A percentile compares a stretch with the other conserved stretches of the same genome.
These are phyloP conservation scores for Drosophila macrospina DNA, from an alignment of 2,888 invertebrate species.

Conservation along the genomic window DNA sequence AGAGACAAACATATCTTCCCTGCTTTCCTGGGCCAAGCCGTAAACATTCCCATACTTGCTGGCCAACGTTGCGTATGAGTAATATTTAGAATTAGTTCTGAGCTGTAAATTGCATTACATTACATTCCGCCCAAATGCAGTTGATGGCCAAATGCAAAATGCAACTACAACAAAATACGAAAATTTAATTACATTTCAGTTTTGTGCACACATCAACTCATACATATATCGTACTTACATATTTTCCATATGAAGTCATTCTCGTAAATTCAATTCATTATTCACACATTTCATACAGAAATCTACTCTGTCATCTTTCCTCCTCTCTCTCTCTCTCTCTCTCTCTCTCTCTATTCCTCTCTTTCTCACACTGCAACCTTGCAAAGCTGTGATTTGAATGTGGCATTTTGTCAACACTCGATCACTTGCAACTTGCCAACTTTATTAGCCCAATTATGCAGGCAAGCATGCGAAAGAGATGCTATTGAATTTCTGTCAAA, in stretches of 20 bases:
- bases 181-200: constrained; percentile 62
- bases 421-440: constrained; percentile 23
- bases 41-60: constrained; percentile 36
- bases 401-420: constrained; percentile 34
- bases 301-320: background rate
- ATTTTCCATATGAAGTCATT: constrained; percentile 54
- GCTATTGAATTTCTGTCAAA: background rate
- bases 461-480: background rate
- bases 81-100: constrained; percentile 59
- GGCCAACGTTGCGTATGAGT: constrained; percentile 68
- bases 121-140: constrained; percentile 42
- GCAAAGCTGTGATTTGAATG: constrained; percentile 8
- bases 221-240: background rate
- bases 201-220: background rate
- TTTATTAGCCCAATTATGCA: constrained; percentile 46
- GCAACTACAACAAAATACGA: constrained; percentile 11
- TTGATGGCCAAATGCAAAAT: background rate
- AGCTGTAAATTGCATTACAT: constrained; percentile 68
- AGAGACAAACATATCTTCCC: no score
- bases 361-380: background rate
- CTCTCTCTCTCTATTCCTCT: background rate
- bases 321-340: background rate
- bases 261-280: constrained; percentile 57
- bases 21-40: background rate
- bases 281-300: constrained; percentile 21